Base-by-base conservation (phyloP, 2,113 vertebrate genomes). In the Potamarius usumacintae region DNA sequence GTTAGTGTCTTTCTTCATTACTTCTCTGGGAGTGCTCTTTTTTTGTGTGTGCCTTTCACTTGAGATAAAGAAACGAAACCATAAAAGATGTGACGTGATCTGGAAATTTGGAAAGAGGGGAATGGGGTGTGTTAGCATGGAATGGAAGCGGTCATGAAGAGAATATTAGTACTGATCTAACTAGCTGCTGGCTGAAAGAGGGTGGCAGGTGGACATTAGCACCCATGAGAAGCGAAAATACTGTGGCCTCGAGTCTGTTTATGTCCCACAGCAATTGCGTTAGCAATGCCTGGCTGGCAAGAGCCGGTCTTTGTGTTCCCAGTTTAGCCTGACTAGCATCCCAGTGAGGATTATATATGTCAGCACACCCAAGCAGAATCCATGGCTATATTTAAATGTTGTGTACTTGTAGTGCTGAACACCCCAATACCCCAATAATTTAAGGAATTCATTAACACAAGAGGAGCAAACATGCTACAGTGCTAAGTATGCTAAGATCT, bases 351-450 rank as follows among this genome's bases (percentile, higher is more conserved):
- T 79, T 86, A 72, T 86, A 34, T 67, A 63, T 80, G 72, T 84
- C 74, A 55, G 57, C 58, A 58, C 77, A 84, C 57, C 71, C 25
- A 60, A 71, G 58, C 85, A 67, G 71, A 67, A 83, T 77, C 81
- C 84, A 48, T 53, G 34, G 34, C 85, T 91, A 89, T 87, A 88
- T 87, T 88, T 91, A 91, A 83, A 81, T 48, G 10, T 53, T 86
- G 71, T 55, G 69, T 85, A 81, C 85, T 53, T 84, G 55, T 53
- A 77, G 48, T 88, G 86, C 58, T 60, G 71, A 72, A 83, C 7
- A 81, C 62, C 84, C 62, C 89, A 83, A 88, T 89, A 88, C 58
- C 42, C 34, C 2, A 72, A 74, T 78, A 83, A 88, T 88, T 83
- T 58, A 69, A 27, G 90, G 87, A 86, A 90, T 87, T 77, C 72